Percentiles rank a stretch among this genome's conserved stretches.
phyloP scores from a whole-genome alignment of 2,113 vertebrate genomes.

The Chaenocephalus aceratus region DNA sequence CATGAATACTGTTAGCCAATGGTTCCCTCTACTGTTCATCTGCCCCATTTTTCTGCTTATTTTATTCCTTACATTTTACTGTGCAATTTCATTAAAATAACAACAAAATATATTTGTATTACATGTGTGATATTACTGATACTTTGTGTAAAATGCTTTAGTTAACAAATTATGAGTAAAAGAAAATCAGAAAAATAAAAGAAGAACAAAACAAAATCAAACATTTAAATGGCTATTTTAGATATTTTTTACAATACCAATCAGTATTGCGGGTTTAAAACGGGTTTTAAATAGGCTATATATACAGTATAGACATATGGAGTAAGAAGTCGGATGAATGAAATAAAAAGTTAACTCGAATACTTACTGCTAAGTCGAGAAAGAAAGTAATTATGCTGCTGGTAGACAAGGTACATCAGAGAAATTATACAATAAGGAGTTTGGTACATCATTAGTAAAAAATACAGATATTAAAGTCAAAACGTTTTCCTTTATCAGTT shows the following conservation, averaged over 20 bases:
- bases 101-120: not conserved
- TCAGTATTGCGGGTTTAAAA: not conserved
- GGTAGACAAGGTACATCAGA: slow-evolving; percentile 9
- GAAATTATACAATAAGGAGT: not conserved
- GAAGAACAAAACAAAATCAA: not conserved
- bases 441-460: not conserved
- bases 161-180: too few species aligned
- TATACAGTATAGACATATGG: too few species aligned
- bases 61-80: not conserved
- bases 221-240: not conserved
- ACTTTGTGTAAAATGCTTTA: not conserved
- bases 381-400: slow-evolving; percentile 3
- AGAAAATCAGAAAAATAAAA: not conserved
- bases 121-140: not conserved
- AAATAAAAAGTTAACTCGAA: too few species aligned
- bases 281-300: too few species aligned
- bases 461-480: not conserved
- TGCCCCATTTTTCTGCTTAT: not conserved
- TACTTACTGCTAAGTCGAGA: not conserved
- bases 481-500: slow-evolving; percentile 6
- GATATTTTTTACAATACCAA: not conserved
- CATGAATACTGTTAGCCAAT: not conserved
- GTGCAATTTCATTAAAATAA: not conserved
- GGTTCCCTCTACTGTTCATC: not conserved
- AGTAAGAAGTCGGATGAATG: too few species aligned